Conservation (phyloP, 23 tunicate genomes). For the Oikopleura dioica region DNA sequence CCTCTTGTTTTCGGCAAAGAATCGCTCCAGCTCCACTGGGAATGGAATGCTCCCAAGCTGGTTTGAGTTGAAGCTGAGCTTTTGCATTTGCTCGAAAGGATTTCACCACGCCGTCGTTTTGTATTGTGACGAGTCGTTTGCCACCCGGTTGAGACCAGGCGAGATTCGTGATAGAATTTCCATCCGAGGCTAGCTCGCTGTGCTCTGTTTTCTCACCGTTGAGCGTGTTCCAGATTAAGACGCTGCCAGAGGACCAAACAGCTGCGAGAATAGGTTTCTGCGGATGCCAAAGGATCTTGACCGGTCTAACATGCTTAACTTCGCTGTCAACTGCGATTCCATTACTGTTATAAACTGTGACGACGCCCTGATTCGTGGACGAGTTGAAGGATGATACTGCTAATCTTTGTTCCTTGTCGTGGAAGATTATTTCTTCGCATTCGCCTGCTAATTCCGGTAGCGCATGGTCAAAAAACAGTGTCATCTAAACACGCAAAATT, state of each 20-base stretch:
- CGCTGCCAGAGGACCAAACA: background rate
- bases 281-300: background rate
- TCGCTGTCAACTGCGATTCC: background rate
- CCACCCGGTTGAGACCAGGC: background rate
- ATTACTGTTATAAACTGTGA: background rate
- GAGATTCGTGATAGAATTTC: background rate
- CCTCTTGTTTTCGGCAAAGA: background rate
- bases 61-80: background rate
- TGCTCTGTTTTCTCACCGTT: background rate
- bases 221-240: background rate
- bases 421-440: background rate
- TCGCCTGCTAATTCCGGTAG: slow-evolving; percentile 1
- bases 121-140: background rate
- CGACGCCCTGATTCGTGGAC: background rate
- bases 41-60: background rate
- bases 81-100: background rate
- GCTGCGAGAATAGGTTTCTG: background rate
- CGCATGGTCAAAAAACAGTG: background rate
- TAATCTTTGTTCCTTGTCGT: background rate
- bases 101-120: background rate
- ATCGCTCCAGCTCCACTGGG: background rate
- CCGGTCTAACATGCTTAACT: background rate
- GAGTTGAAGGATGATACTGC: background rate
- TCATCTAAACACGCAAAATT: too few relatives aligned
- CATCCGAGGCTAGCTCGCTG: background rate